Evolutionary conservation across 2,888 invertebrate genomes (phyloP).

Genomic region (Mongoloraphidia duomilia): DNA sequence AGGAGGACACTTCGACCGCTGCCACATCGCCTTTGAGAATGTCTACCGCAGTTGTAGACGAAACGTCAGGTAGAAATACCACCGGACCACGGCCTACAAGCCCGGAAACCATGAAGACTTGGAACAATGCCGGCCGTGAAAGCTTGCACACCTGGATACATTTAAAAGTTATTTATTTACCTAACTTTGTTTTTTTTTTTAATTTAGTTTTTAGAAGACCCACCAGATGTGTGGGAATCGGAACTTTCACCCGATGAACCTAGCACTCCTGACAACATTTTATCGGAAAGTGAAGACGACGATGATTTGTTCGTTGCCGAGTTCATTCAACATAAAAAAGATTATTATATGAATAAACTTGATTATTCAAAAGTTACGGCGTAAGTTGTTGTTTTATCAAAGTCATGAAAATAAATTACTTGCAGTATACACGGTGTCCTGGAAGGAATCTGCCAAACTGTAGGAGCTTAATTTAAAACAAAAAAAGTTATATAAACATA

Average conservation of each 20-base stretch:
- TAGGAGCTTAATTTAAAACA: no score
- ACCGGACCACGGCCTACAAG: no score
- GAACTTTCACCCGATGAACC: constrained; percentile 18
- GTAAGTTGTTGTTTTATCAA: constrained; percentile 34
- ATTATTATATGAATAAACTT: constrained; percentile 86
- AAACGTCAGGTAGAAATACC: no score
- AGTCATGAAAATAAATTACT: background rate
- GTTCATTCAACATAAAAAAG: constrained; percentile 71
- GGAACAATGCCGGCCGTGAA: no score
- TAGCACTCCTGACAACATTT: constrained; percentile 28
- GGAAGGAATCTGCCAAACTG: no score
- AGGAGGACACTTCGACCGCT: no score
- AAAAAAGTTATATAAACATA: no score
- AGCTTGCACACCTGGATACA: no score
- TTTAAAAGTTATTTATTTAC: background rate
- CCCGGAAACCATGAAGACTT: no score
- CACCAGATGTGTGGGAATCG: constrained; percentile 14
- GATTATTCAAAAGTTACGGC: constrained; percentile 63
- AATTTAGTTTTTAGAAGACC: constrained; percentile 11
- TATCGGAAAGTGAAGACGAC: constrained; percentile 31
- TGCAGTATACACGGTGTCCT: no score
- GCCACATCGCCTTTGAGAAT: no score
- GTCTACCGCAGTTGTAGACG: no score
- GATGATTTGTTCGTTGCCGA: constrained; percentile 49
- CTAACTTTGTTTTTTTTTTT: constrained; percentile 10